Conservation (phyloP, 2,888 invertebrate genomes). For the Eupithecia vulgata region DNA sequence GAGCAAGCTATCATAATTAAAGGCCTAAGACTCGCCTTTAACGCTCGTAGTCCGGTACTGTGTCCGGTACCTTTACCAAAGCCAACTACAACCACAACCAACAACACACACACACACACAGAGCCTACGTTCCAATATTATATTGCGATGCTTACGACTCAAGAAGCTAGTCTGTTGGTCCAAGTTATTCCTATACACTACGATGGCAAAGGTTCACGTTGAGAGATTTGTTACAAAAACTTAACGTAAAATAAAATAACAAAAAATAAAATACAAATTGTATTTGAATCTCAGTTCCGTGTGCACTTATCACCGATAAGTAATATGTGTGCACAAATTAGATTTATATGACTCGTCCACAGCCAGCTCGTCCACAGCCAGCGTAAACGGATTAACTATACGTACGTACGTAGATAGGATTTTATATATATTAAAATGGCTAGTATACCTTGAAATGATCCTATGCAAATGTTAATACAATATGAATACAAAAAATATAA, state of each 20-base stretch:
- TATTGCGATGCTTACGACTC: neutral
- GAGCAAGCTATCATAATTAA: no score
- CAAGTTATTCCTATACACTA: neutral
- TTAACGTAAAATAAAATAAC: no score
- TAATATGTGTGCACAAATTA: neutral
- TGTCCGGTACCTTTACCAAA: neutral
- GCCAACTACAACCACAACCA: no score
- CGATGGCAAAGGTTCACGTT: neutral
- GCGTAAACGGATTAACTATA: neutral
- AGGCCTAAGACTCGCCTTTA: neutral
- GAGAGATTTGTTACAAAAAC: neutral
- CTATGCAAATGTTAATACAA: neutral
- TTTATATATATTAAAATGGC: neutral
- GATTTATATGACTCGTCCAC: neutral
- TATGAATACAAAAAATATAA: neutral
- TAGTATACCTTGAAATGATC: neutral
- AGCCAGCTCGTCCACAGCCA: neutral
- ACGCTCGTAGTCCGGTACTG: neutral
- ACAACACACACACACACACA: no score
- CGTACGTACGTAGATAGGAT: neutral
- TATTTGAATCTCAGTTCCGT: neutral
- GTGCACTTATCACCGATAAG: neutral
- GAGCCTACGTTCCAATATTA: neutral
- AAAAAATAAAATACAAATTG: neutral
- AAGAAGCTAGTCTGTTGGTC: neutral